Evolutionary conservation across 2,888 invertebrate genomes (phyloP).

Genomic region (Metopia argyrocephala): DNA sequence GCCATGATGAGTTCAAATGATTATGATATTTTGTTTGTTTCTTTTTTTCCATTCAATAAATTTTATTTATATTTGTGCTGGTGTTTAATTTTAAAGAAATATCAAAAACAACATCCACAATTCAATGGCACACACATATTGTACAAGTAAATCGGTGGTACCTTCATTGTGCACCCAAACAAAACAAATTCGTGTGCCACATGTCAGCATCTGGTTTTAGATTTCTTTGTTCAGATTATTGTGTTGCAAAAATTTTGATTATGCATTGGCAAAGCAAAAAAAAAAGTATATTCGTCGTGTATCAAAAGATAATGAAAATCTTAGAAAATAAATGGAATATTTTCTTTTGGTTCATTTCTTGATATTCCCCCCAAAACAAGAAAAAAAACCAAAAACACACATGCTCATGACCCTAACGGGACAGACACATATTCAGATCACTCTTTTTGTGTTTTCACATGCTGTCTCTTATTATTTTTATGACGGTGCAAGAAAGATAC

Average conservation of each 20-base stretch:
- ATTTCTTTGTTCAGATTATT: conserved; percentile 22
- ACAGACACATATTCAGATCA: no score
- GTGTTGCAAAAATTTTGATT: conserved; percentile 44
- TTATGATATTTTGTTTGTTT: conserved; percentile 17
- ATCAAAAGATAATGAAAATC: not conserved
- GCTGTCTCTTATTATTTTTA: no score
- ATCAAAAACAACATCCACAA: not conserved
- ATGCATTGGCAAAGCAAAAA: conserved; percentile 20
- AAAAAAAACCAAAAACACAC: not conserved
- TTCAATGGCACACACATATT: not conserved
- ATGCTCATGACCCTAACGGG: conserved; percentile 29
- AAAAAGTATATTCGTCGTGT: no score
- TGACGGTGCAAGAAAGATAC: no score
- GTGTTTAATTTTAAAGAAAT: conserved; percentile 39
- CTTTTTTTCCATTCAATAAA: conserved; percentile 34
- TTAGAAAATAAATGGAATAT: not conserved
- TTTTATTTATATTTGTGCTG: conserved; percentile 13
- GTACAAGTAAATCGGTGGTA: no score
- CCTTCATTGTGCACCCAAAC: conserved; percentile 13
- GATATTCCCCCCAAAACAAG: not conserved
- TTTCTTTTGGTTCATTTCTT: conserved; percentile 10
- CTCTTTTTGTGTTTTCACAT: no score
- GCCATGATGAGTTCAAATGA: conserved; percentile 9
- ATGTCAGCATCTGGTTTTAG: conserved; percentile 60
- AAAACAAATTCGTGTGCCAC: conserved; percentile 49